Evolutionary conservation across 1,140 invertebrate species (phyloP), one percentile per base, ranked within the genome.

Genomic region (Zeugodacus cucurbitae): DNA sequence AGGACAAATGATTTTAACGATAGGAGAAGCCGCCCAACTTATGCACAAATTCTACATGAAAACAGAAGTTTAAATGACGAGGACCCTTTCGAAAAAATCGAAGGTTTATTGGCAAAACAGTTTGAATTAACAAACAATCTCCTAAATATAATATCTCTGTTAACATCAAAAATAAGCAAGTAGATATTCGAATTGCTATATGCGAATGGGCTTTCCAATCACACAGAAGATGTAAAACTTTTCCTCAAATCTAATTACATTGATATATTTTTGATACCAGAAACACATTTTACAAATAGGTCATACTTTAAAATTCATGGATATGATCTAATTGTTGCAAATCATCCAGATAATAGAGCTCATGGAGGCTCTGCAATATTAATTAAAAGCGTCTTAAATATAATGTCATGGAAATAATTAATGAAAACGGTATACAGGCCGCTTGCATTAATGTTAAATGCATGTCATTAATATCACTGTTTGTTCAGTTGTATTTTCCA

Each of bases 321-420:
- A 11, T 87, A 85, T 26, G 78, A 89, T 32, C 29, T 82, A 29
- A 44, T 87, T 17, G 14, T 2, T 44, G 34, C 44, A n/a, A 87
- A 87, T 26, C 86, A 89, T n/a, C n/a, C n/a, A n/a, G n/a, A n/a
- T n/a, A n/a, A n/a, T n/a, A n/a, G n/a, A n/a, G n/a, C n/a, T n/a
- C n/a, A n/a, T n/a, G n/a, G n/a, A n/a, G n/a, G n/a, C n/a, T n/a
- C n/a, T n/a, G n/a, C n/a, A n/a, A n/a, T 85, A 44, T 82, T 7
- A 59, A 88, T 88, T 70, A 89, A 86, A 87, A 59, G 89, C 89
- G 78, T 89, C 70, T 20, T 89, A 78, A 85, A 74, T 88, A 88
- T 87, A 17, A 74, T 82, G 57, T 70, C 26, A 34, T 88, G n/a
- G 87, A 87, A 59, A 70, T 62, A 29, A 48, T 64, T 20, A 86